Percentiles rank a stretch among this genome's conserved stretches.
These are phyloP conservation scores for Nemoura dubitans DNA, from an alignment of 2,888 invertebrate species.

Conservation along the genomic window DNA sequence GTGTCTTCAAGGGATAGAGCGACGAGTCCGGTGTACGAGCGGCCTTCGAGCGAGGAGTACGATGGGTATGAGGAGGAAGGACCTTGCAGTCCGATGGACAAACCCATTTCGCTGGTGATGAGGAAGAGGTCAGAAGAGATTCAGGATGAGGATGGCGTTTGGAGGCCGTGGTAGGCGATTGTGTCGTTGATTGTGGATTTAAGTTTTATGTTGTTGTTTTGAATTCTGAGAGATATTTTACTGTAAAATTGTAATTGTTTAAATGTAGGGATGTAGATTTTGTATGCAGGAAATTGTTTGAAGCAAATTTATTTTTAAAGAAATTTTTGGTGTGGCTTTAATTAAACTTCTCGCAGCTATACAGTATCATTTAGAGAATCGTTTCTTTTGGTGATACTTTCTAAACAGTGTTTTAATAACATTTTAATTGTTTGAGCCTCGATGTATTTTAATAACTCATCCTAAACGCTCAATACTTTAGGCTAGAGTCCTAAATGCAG, in stretches of 20 bases:
- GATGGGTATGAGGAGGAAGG: slow-evolving; percentile 55
- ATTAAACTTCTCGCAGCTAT: no score
- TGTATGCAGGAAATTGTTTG: no score
- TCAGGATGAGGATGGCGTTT: slow-evolving; percentile 76
- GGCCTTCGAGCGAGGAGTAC: slow-evolving; percentile 33
- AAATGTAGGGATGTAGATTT: neutral
- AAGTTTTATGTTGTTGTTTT: neutral
- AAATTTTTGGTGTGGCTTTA: neutral
- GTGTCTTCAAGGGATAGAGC: slow-evolving; percentile 65
- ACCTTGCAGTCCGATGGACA: slow-evolving; percentile 62
- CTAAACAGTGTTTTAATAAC: no score
- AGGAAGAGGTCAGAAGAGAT: slow-evolving; percentile 66
- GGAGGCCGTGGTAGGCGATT: slow-evolving; percentile 77
- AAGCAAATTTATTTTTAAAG: neutral
- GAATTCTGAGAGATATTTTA: no score
- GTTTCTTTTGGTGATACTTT: no score
- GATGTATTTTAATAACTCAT: no score
- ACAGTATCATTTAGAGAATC: no score
- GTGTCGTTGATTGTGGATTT: neutral
- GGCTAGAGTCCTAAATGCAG: no score
- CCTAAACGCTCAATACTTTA: no score
- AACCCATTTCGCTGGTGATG: slow-evolving; percentile 78
- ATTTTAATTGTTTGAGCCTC: no score
- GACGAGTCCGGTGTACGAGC: slow-evolving; percentile 56
- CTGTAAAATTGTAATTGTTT: slow-evolving; percentile 13